phyloP scores from a whole-genome alignment of 2,888 invertebrate genomes.

The Drosophila hamatofila region DNA sequence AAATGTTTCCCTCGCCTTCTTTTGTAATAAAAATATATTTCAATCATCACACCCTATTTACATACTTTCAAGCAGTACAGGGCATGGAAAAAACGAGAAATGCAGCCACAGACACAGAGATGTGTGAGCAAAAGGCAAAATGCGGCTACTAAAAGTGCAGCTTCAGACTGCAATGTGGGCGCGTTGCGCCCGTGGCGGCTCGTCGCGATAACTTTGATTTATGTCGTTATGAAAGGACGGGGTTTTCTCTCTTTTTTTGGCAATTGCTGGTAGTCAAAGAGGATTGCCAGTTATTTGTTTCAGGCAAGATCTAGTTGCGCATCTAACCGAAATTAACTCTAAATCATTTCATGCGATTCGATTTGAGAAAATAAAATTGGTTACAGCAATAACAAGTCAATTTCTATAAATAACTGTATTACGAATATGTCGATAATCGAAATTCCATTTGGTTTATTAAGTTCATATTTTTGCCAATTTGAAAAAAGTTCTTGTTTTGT shows the following conservation, averaged over 20 bases:
- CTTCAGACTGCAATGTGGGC: background rate
- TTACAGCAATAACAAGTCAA: background rate
- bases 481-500: background rate
- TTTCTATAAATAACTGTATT: background rate
- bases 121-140: conserved; percentile 34
- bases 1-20: background rate
- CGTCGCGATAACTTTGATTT: conserved; percentile 62
- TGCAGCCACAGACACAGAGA: conserved; percentile 8
- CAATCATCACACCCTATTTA: background rate
- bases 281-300: background rate
- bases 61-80: background rate
- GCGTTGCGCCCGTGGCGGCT: background rate
- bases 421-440: background rate
- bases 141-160: conserved; percentile 1
- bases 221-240: conserved; percentile 26
- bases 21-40: background rate
- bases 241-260: background rate
- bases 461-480: background rate
- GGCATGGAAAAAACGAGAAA: background rate
- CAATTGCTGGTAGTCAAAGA: conserved; percentile 30
- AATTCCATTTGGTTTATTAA: background rate
- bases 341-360: background rate
- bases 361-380: background rate
- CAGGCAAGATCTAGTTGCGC: background rate
- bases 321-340: conserved; percentile 3